Conservation (phyloP, 2,797 vertebrate species). For the Characodon lateralis region DNA sequence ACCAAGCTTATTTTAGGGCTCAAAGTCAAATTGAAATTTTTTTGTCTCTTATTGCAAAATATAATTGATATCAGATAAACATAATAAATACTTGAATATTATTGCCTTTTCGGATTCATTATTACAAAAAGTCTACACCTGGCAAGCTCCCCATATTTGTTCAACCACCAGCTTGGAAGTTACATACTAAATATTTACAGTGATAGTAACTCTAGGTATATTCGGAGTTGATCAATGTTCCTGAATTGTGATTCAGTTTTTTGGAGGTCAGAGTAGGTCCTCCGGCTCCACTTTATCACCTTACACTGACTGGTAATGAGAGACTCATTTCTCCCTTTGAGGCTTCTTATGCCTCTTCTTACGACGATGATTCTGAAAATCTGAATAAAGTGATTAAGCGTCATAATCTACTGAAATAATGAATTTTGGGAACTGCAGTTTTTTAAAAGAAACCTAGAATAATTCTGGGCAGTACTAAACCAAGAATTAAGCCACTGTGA, state of each 20-base stretch:
- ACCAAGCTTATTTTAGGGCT: too few relatives aligned
- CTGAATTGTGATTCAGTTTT: constrained; percentile 5
- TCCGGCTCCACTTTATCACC: constrained; percentile 28
- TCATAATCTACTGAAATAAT: neutral
- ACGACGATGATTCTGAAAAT: too few relatives aligned
- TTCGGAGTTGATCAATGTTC: constrained; percentile 14
- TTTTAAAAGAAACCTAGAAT: constrained; percentile 6
- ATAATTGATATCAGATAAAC: too few relatives aligned
- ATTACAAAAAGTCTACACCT: neutral
- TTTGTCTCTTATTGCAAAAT: too few relatives aligned
- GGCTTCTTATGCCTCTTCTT: constrained; percentile 9
- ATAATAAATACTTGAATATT: too few relatives aligned
- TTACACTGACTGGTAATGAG: constrained; percentile 14
- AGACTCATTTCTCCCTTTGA: constrained; percentile 9
- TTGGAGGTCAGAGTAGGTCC: constrained; percentile 18
- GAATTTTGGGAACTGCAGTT: constrained; percentile 23
- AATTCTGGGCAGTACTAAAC: neutral
- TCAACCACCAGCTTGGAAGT: neutral
- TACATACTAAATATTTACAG: neutral
- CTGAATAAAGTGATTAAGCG: too few relatives aligned
- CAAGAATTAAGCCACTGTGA: neutral
- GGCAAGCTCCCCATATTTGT: neutral
- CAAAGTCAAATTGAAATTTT: too few relatives aligned
- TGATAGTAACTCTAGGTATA: neutral
- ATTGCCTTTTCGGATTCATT: neutral